Percentiles rank a stretch among this genome's conserved stretches.
phyloP scores from a whole-genome alignment of 2,888 invertebrate genomes.

The Halictus ligatus region DNA sequence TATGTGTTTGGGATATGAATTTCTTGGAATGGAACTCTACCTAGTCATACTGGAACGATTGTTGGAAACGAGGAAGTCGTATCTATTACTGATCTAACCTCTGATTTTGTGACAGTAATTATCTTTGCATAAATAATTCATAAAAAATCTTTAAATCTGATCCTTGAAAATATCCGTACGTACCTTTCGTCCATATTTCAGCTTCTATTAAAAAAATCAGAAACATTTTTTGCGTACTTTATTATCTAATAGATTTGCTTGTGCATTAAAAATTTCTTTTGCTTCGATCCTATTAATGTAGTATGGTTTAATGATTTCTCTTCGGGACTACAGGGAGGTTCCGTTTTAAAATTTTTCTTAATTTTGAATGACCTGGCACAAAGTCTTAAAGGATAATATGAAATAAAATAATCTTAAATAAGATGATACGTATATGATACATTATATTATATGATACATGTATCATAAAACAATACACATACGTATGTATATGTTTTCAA shows the following conservation, averaged over 20 bases:
- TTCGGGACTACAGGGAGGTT: not conserved
- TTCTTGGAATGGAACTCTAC: not conserved
- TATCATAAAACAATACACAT: too few species aligned
- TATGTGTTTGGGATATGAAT: slow-evolving; percentile 31
- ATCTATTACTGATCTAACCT: not conserved
- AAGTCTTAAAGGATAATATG: not conserved
- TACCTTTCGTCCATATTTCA: not conserved
- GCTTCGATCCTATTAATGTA: not conserved
- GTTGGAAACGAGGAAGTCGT: not conserved
- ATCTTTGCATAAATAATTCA: too few species aligned
- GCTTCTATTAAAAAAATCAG: not conserved
- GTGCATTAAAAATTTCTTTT: not conserved
- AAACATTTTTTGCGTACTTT: not conserved
- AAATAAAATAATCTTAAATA: too few species aligned
- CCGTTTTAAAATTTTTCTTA: not conserved
- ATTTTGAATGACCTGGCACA: not conserved
- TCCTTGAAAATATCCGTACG: not conserved
- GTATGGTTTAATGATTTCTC: not conserved
- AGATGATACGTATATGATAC: too few species aligned
- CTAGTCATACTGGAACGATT: slow-evolving; percentile 3
- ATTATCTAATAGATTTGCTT: not conserved
- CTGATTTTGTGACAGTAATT: not conserved
- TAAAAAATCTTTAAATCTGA: not conserved
- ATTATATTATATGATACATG: too few species aligned
- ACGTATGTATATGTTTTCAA: too few species aligned